These are phyloP conservation scores for Polydrusus cervinus DNA, from an alignment of 2,888 invertebrate genomes.

Conservation along the genomic window DNA sequence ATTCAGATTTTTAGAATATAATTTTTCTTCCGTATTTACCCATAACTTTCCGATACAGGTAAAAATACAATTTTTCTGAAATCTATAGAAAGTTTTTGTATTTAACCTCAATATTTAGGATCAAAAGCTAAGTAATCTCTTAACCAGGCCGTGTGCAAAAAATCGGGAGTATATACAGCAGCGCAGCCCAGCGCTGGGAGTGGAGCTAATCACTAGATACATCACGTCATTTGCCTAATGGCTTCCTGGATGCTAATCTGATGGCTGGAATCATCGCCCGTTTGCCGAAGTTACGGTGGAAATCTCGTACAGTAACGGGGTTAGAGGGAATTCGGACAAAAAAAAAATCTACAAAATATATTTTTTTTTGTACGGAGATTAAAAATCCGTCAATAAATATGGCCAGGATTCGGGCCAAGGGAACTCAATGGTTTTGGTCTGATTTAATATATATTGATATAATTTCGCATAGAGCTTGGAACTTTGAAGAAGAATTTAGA, in stretches of 20 bases:
- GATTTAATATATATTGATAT: no score
- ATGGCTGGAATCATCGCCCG: slow-evolving; percentile 60
- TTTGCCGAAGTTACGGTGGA: slow-evolving; percentile 41
- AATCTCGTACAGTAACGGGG: slow-evolving; percentile 41
- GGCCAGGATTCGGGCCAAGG: no score
- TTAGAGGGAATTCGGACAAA: neutral
- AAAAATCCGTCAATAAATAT: no score
- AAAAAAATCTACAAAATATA: neutral
- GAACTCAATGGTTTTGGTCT: no score
- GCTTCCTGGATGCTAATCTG: slow-evolving; percentile 72
- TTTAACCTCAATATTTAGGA: slow-evolving; percentile 15
- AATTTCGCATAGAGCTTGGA: no score
- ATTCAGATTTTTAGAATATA: no score
- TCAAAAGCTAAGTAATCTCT: slow-evolving; percentile 44
- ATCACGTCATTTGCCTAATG: slow-evolving; percentile 72
- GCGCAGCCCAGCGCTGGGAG: slow-evolving; percentile 61
- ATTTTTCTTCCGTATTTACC: no score
- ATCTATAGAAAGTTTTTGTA: slow-evolving; percentile 11
- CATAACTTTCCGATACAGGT: no score
- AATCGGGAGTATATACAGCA: slow-evolving; percentile 54
- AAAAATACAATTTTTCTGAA: neutral
- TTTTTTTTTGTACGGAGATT: neutral
- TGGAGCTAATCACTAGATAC: slow-evolving; percentile 71
- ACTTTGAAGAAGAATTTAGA: no score
- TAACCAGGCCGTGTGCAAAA: slow-evolving; percentile 44